Base-by-base conservation (phyloP, 1,140 invertebrate genomes). In the Macrobrachium nipponense region DNA sequence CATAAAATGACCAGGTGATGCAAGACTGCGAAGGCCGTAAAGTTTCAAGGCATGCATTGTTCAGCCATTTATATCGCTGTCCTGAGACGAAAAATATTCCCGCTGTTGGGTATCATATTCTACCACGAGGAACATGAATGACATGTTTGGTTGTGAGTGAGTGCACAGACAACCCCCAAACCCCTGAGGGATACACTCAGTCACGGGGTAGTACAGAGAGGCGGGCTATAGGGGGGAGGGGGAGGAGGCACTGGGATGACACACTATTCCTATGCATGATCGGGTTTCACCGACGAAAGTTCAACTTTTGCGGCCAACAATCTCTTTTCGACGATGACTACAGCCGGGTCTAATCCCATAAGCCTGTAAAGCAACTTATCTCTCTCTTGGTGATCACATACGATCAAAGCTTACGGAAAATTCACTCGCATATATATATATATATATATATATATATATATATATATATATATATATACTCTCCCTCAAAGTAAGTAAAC, bases 131-230 rank as follows among this genome's bases (percentile, higher is more conserved):
- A 58, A 43, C 73, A 58, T 58, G 44, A 58, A 27, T 58, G 44
- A 20, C 73, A 58, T 76, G 73, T 76, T n/a, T 58, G 73, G 73
- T 76, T n/a, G 73, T 58, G 73, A 58, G n/a, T 20, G 73, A 76
- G 73, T 58, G 73, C 73, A 58, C 59, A 58, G 14, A 58, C 17
- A 36, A 7, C 14, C 36, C 27, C 36, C 27, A 8, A 8, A 51
- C 51, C 51, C 51, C 27, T 36, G 68, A 73, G 70, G 44, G 70
- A 73, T 15, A 73, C 17, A 73, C 23, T 20, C 23, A 73, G 70
- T 23, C 70, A 23, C 23, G 17, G n/a, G 17, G 70, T 36, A 43
- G 70, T 36, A 43, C 17, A 36, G 68, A 36, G 68, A 36, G 68
- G 68, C n/a, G 14, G 68, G 14, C n/a, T 72, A n/a, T n/a, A n/a